These are phyloP conservation scores for Vireo altiloquus DNA, from an alignment of 2,113 vertebrate genomes.

Conservation along the genomic window DNA sequence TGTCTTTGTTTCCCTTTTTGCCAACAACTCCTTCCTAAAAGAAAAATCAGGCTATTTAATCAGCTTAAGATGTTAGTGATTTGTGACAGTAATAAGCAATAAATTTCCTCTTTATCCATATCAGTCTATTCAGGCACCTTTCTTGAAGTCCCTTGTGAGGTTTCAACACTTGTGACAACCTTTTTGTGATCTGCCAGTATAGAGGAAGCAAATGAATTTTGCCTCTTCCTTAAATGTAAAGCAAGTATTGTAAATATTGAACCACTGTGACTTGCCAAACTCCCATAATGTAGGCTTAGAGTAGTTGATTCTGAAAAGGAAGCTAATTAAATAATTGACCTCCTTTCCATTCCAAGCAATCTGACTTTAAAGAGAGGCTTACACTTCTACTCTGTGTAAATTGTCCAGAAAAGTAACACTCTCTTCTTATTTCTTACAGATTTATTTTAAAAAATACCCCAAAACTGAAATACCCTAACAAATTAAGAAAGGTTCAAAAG, in stretches of 20 bases:
- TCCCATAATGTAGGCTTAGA: not conserved
- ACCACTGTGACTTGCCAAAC: not conserved
- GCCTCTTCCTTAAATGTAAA: constrained; percentile 6
- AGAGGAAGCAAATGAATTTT: constrained; percentile 7
- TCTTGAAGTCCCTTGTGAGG: not conserved
- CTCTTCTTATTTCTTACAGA: not conserved
- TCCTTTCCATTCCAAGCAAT: not conserved
- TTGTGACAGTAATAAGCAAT: not conserved
- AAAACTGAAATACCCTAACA: not conserved
- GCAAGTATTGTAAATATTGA: constrained; percentile 42
- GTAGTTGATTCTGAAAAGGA: constrained; percentile 15
- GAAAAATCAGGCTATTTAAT: not conserved
- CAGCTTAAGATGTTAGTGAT: not conserved
- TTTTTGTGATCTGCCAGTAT: not conserved
- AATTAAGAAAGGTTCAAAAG: not conserved
- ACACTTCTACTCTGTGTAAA: not conserved
- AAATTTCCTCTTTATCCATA: not conserved
- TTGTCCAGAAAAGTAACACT: not conserved
- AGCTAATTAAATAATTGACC: constrained; percentile 54
- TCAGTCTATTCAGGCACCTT: not conserved
- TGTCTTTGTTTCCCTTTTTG: not conserved
- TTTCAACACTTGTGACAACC: not conserved
- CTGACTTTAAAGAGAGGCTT: not conserved
- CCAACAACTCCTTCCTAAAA: not conserved
- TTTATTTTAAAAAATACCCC: not conserved